Conservation (phyloP, 2,797 vertebrate genomes). For the Poecile montanus region DNA sequence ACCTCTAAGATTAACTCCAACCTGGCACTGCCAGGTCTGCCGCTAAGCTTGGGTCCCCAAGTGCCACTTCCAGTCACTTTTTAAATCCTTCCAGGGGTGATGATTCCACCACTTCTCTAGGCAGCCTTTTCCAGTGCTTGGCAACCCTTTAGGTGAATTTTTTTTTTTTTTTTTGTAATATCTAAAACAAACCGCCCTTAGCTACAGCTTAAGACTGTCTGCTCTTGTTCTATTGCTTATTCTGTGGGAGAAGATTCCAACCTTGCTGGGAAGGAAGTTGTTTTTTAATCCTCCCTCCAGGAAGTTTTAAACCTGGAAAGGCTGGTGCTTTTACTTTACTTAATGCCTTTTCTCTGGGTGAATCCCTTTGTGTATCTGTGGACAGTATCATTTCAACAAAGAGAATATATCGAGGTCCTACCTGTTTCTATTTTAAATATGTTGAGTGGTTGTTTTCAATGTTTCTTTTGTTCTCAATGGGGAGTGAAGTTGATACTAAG, state of each 20-base stretch:
- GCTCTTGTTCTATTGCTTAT: background rate
- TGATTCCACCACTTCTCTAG: background rate
- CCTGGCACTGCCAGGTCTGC: background rate
- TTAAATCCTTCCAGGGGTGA: background rate
- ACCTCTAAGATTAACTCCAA: background rate
- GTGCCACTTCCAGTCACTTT: background rate
- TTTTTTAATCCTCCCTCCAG: background rate
- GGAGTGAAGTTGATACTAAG: background rate
- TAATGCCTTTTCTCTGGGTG: background rate
- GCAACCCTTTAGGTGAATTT: background rate
- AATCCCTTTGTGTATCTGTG: background rate
- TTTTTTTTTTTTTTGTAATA: background rate
- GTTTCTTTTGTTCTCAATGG: background rate
- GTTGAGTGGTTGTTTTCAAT: fast-evolving
- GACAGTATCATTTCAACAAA: background rate
- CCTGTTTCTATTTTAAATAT: background rate
- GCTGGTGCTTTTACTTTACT: background rate
- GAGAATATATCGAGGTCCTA: background rate
- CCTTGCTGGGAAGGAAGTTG: background rate
- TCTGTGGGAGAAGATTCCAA: background rate
- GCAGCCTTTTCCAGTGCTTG: background rate
- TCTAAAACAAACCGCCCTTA: background rate
- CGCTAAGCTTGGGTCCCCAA: background rate
- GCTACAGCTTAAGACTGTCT: background rate
- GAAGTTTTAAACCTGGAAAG: background rate